Evolutionary conservation across 2,888 invertebrate genomes (phyloP), one percentile per base, ranked within the genome.

Genomic region (Gymnosoma rotundatum): DNA sequence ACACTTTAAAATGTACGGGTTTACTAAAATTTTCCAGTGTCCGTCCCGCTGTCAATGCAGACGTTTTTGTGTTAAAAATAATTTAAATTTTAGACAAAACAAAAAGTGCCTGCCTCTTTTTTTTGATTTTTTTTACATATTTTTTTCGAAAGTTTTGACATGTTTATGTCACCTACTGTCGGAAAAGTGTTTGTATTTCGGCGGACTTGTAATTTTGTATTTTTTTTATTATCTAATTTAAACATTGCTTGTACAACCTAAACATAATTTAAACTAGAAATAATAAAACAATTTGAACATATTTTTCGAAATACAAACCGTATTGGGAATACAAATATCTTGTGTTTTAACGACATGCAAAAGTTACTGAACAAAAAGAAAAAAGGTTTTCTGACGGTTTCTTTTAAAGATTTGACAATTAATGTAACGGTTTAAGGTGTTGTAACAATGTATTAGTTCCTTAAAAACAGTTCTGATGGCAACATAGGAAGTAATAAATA

Each of bases 151-250:
- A n/a, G n/a, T 56, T 64, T 64, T 78, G 84, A 70, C 74, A 84
- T 82, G 81, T 84, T 84, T 81, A 78, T 84, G 78, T 74, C 64
- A 69, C 52, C 64, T 56, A 64, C 66, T 78, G 66, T 69, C 70
- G 81, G 74, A 75, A 64, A 73, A 73, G 16, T 79, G 52, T 61
- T 73, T 79, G 50, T 64, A 42, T 66, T 61, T 56, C 10, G 10
- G 18, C 63, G 16, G 32, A 66, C n/a, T 61, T 52, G 45, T 42
- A 12, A 21, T 10, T 63, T 45, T 38, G 54, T 54, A 25, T 74
- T 64, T 83, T 78, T 25, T 36, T 58, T 80, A 83, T 63, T 81
- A 73, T 67, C 80, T 72, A 61, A 38, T 75, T 75, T 9, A 25
- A 64, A 63, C 20, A 74, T 45, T n/a, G n/a, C 14, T 69, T 58